Evolutionary conservation across 2,113 vertebrate species (phyloP), one percentile per base, ranked within the genome.

Genomic region (Zapornia atra): DNA sequence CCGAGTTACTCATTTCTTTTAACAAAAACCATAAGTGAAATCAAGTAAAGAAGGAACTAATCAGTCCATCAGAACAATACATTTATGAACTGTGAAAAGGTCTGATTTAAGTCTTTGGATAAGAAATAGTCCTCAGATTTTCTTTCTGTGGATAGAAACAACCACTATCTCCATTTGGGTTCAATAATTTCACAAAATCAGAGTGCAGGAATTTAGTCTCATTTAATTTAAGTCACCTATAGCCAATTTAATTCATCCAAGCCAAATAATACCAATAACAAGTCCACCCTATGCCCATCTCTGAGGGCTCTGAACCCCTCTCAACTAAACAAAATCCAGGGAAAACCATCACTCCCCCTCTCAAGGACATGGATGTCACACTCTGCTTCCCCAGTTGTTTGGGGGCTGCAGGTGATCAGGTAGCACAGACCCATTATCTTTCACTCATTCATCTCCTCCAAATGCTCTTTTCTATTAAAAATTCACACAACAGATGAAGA

Each of bases 341-440:
- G 63, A 57, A 77, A 72, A 69, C 21, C 28, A 42, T n/a, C 2
- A 1, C 28, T 90, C 26, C 10, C n/a, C 34, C 51, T 65, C 50
- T 59, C 44, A 48, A 73, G 68, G 22, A n/a, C 2, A 2, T 0
- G 6, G n/a, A 33, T 3, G 2, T 29, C 9, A 1, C 0, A 1
- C 29, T 38, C 18, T 5, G 0, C 34, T 51, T 61, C 33, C 48
- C 36, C 33, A 7, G 40, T 44, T 1, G 0, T 46, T 7, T n/a
- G 17, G 11, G 66, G 61, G 48, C 48, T 34, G 21, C 53, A 40
- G 25, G 17, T n/a, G 26, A 68, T 19, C 71, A n/a, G 59, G 38
- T 3, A 61, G 59, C 2, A 1, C 53, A 61, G 25, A 60, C 31
- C 11, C 2, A 0, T 20, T 14, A 33, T 33, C 65, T 72, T 82